Evolutionary conservation across 1,140 invertebrate species (phyloP).

Genomic region (Phymastichus coffea): DNA sequence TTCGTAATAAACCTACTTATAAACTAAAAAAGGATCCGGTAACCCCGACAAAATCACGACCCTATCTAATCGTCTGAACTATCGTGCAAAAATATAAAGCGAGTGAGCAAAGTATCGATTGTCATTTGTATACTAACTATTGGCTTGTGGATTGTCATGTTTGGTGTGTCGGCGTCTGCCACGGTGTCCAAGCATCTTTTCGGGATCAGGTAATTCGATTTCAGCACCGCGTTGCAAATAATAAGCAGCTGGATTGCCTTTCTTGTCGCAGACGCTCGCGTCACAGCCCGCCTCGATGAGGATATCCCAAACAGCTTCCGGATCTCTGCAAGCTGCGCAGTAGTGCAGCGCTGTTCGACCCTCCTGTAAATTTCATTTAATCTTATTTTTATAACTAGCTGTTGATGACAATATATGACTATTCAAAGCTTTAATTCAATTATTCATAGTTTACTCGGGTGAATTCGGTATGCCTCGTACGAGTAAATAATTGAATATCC

Average conservation of each 20-base stretch:
- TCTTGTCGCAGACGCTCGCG: slow-evolving; percentile 64
- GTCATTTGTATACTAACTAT: slow-evolving; percentile 7
- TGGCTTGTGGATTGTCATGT: not conserved
- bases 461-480: too few species aligned
- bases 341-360: slow-evolving; percentile 82
- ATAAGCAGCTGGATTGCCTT: slow-evolving; percentile 68
- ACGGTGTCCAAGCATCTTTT: slow-evolving; percentile 52
- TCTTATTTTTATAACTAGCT: too few species aligned
- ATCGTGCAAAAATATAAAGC: too few species aligned
- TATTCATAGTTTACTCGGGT: too few species aligned
- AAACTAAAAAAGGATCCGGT: too few species aligned
- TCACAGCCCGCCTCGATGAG: slow-evolving; percentile 69
- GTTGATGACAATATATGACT: too few species aligned
- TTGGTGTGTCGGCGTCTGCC: slow-evolving; percentile 30
- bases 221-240: slow-evolving; percentile 65
- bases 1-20: too few species aligned
- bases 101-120: too few species aligned
- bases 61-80: too few species aligned
- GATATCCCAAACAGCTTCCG: slow-evolving; percentile 64
- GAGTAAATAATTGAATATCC: too few species aligned
- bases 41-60: too few species aligned
- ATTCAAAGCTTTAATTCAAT: too few species aligned
- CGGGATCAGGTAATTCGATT: slow-evolving; percentile 61
- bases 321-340: slow-evolving; percentile 67
- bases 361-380: slow-evolving; percentile 61